Base-by-base conservation (phyloP, 1,140 invertebrate genomes). In the Pantala flavescens region DNA sequence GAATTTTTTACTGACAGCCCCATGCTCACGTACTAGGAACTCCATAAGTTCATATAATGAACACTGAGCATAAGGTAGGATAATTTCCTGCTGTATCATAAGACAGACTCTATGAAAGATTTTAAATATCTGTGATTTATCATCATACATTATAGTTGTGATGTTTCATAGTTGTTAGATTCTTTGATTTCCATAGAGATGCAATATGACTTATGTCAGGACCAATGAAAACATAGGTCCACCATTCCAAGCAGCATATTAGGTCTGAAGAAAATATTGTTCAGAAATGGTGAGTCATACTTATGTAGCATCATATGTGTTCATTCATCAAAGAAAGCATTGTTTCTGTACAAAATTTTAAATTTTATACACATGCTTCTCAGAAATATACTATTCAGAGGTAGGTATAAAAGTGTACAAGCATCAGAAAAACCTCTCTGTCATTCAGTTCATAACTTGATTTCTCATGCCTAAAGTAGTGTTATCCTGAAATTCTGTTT, bases 101-200 rank as follows among this genome's bases (percentile, higher is more conserved):
- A 63, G 49, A 63, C 49, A 63, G 49, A 63, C 16, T 7, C n/a
- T 63, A 63, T 63, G 49, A 63, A 63, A 63, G 49, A 63, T 63
- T 63, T 19, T 21, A 63, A 63, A 63, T 63, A 63, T 63, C 49
- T 63, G 49, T 63, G 49, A 63, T 63, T 63, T 63, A 63, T 63
- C 49, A 63, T 63, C 49, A 63, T 63, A 63, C 49, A 63, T 63
- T 63, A 63, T 16, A 63, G 49, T 63, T 5, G 5, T 63, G 12
- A 63, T 3, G n/a, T 1, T 63, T 63, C n/a, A 21, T 63, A 63
- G 49, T 63, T 21, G n/a, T 63, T 63, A 63, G 49, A 63, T 63
- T 63, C n/a, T 19, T 63, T 19, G 14, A 63, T 63, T 63, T 63
- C n/a, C n/a, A 21, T 63, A 5, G n/a, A 21, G 16, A 63, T 63